Conservation (phyloP, 2,888 invertebrate genomes). For the Pammene fasciana region DNA sequence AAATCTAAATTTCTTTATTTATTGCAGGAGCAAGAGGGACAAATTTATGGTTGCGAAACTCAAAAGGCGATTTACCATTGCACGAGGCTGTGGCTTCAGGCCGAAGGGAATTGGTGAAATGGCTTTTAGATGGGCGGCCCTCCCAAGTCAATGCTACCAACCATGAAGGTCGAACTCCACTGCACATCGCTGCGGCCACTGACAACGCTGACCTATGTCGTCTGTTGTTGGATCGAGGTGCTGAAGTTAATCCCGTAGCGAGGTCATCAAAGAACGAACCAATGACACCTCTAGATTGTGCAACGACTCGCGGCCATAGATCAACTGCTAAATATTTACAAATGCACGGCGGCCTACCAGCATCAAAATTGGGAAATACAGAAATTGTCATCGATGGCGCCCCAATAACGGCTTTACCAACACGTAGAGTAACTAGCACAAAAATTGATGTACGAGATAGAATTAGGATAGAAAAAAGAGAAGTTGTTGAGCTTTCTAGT, state of each 20-base stretch:
- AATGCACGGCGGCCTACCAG: conserved; percentile 94
- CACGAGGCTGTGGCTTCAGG: conserved; percentile 98
- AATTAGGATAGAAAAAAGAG: conserved; percentile 79
- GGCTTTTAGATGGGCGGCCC: conserved; percentile 92
- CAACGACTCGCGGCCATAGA: conserved; percentile 92
- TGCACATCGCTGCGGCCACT: conserved; percentile 97
- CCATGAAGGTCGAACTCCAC: conserved; percentile 95
- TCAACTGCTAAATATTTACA: conserved; percentile 97
- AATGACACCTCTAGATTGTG: conserved; percentile 96
- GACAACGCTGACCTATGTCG: conserved; percentile 97
- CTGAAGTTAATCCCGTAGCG: conserved; percentile 92
- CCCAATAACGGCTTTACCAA: conserved; percentile 72
- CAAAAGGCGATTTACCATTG: conserved; percentile 96
- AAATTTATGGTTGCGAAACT: conserved; percentile 95
- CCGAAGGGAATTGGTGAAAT: conserved; percentile 92
- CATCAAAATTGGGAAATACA: conserved; percentile 85
- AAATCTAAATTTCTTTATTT: neutral
- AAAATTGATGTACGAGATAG: conserved; percentile 79
- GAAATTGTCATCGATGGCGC: conserved; percentile 76
- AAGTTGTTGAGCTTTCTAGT: conserved; percentile 77
- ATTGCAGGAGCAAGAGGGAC: conserved; percentile 85
- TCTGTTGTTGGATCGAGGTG: conserved; percentile 91
- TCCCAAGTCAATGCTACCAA: conserved; percentile 94
- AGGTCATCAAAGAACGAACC: conserved; percentile 92
- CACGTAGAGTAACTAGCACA: conserved; percentile 78